These are phyloP conservation scores for Pongo abelii DNA, from an alignment of 2,113 vertebrate genomes.

Conservation along the genomic window DNA sequence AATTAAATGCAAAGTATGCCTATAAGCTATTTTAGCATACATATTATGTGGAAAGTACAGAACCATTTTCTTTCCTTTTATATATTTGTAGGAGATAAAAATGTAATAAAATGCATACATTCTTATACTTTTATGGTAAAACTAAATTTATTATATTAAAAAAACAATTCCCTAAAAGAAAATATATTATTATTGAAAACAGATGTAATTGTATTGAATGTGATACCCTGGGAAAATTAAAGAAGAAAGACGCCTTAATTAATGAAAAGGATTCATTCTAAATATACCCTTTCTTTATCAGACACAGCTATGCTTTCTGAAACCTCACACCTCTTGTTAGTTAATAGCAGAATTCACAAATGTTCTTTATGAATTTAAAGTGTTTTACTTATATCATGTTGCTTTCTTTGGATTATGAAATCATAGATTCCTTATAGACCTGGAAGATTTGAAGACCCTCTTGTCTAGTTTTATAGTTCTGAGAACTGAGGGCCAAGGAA, in stretches of 20 bases:
- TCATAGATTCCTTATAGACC: neutral
- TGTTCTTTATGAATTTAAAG: neutral
- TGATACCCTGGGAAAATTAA: neutral
- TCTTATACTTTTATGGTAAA: constrained; percentile 29
- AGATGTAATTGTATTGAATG: neutral
- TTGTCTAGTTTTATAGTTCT: constrained; percentile 20
- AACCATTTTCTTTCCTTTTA: neutral
- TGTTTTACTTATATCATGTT: neutral
- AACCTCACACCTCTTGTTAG: neutral
- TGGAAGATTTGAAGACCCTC: neutral
- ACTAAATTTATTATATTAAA: neutral
- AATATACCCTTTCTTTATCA: neutral
- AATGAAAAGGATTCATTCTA: neutral
- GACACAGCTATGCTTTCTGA: neutral
- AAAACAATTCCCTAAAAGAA: neutral
- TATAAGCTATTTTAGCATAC: constrained; percentile 6
- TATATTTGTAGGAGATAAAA: constrained; percentile 27
- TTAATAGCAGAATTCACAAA: neutral
- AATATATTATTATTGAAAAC: neutral
- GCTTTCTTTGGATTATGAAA: neutral
- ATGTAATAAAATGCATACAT: constrained; percentile 3
- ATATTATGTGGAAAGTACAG: neutral
- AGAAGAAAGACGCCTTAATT: neutral
- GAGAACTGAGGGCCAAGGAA: neutral
- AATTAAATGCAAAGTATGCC: constrained; percentile 5